These are phyloP conservation scores for Garra rufa DNA, from an alignment of 2,113 vertebrate species.

Conservation along the genomic window DNA sequence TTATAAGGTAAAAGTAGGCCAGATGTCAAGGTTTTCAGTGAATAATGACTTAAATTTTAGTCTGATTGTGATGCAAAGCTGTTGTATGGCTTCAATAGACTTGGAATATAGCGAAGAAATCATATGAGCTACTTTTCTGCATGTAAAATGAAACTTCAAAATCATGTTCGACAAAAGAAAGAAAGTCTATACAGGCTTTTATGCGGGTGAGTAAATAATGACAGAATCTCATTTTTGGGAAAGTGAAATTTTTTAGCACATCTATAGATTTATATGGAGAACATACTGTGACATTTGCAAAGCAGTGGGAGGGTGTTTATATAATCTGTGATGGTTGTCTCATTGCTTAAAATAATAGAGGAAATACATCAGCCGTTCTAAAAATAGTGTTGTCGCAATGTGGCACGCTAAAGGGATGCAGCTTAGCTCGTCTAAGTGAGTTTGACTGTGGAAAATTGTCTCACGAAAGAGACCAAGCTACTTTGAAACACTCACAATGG, in stretches of 20 bases:
- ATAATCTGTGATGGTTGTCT: slow-evolving; percentile 42
- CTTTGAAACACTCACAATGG: slow-evolving; percentile 27
- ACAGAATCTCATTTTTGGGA: not conserved
- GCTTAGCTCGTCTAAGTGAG: slow-evolving; percentile 29
- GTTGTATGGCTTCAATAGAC: too few species aligned
- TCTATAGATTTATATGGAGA: slow-evolving; percentile 2
- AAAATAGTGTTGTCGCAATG: slow-evolving; percentile 3
- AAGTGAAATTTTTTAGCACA: not conserved
- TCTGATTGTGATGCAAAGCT: too few species aligned
- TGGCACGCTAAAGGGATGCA: slow-evolving; percentile 10
- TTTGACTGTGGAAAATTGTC: slow-evolving; percentile 33
- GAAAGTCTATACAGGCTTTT: not conserved
- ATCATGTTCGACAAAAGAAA: not conserved
- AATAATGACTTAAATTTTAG: too few species aligned
- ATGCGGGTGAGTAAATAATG: not conserved
- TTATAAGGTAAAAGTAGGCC: too few species aligned
- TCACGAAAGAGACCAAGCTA: slow-evolving; percentile 19
- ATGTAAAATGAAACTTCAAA: not conserved
- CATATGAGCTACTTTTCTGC: too few species aligned
- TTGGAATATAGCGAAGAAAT: too few species aligned
- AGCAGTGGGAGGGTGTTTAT: slow-evolving; percentile 46
- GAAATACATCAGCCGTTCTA: not conserved
- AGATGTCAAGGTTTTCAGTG: too few species aligned
- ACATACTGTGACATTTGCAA: slow-evolving; percentile 42
- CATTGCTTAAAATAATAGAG: slow-evolving; percentile 29